phyloP scores from a whole-genome alignment of 1,140 invertebrate genomes.

The Fopius arisanus region DNA sequence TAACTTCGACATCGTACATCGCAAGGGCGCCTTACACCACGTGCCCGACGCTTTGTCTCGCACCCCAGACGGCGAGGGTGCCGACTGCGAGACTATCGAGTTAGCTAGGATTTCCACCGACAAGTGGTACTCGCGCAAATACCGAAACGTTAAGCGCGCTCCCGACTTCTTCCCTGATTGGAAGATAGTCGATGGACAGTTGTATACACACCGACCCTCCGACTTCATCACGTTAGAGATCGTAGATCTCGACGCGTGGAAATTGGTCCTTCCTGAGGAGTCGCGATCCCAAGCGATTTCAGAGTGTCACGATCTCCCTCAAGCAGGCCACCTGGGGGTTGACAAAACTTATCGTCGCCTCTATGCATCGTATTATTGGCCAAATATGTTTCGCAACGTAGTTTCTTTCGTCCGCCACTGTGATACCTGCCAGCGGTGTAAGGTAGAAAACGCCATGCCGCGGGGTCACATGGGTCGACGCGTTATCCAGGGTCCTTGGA shows the following conservation, averaged over 20 bases:
- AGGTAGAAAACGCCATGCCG: neutral
- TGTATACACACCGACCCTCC: slow-evolving; percentile 27
- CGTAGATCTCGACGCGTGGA: slow-evolving; percentile 36
- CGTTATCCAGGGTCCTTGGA: neutral
- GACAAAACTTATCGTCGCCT: too few relatives aligned
- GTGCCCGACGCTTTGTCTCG: too few relatives aligned
- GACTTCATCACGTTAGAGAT: slow-evolving; percentile 9
- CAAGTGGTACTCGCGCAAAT: too few relatives aligned
- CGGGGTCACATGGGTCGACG: neutral
- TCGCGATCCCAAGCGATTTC: neutral
- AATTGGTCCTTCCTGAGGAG: slow-evolving; percentile 40
- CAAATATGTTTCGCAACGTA: neutral
- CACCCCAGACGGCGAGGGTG: too few relatives aligned
- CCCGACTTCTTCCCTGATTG: slow-evolving; percentile 25
- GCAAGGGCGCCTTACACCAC: too few relatives aligned
- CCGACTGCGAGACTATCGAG: too few relatives aligned
- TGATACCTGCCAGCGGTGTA: neutral
- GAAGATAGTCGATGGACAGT: slow-evolving; percentile 24
- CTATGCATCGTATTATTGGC: too few relatives aligned
- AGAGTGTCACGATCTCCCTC: too few relatives aligned
- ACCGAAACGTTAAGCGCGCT: slow-evolving; percentile 9
- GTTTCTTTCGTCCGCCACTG: neutral
- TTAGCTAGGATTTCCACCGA: too few relatives aligned
- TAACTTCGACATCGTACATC: too few relatives aligned
- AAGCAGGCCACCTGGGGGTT: too few relatives aligned